These are phyloP conservation scores for Cherax destructor DNA, from an alignment of 1,140 invertebrate species.

Conservation along the genomic window DNA sequence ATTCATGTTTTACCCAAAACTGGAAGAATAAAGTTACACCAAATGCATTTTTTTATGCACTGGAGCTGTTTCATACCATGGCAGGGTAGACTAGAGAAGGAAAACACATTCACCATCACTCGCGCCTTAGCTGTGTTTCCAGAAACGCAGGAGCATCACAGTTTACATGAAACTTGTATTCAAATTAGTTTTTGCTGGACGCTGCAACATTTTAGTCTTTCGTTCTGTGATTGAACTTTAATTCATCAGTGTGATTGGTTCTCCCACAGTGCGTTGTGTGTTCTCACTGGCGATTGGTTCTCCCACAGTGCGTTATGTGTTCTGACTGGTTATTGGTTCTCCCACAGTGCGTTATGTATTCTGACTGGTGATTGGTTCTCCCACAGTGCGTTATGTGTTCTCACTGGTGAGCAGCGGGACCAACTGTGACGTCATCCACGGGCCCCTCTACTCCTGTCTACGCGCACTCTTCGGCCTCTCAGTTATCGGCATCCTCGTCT, in stretches of 20 bases:
- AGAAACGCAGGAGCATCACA: no score
- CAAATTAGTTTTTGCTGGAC: no score
- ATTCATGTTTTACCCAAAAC: no score
- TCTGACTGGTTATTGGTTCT: slow-evolving; percentile 18
- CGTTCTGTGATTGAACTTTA: neutral
- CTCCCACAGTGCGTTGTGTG: neutral
- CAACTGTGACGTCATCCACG: slow-evolving; percentile 81
- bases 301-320: slow-evolving; percentile 35
- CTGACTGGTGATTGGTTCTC: neutral
- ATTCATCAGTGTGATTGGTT: neutral
- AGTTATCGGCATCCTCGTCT: slow-evolving; percentile 90
- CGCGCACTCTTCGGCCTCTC: slow-evolving; percentile 91
- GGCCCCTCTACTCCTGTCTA: slow-evolving; percentile 83
- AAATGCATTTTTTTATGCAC: no score
- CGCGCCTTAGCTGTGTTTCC: no score
- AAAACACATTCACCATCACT: no score
- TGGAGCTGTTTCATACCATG: no score
- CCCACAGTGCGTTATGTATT: neutral
- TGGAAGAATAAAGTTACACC: no score
- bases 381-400: slow-evolving; percentile 39
- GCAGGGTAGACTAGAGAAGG: no score
- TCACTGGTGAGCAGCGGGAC: slow-evolving; percentile 22
- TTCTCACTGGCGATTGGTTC: neutral
- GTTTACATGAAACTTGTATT: no score
- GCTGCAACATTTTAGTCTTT: neutral